Percentiles rank a stretch among this genome's conserved stretches.
These are phyloP conservation scores for Caenorhabditis afra DNA, from an alignment of 2,888 invertebrate species.

Conservation along the genomic window DNA sequence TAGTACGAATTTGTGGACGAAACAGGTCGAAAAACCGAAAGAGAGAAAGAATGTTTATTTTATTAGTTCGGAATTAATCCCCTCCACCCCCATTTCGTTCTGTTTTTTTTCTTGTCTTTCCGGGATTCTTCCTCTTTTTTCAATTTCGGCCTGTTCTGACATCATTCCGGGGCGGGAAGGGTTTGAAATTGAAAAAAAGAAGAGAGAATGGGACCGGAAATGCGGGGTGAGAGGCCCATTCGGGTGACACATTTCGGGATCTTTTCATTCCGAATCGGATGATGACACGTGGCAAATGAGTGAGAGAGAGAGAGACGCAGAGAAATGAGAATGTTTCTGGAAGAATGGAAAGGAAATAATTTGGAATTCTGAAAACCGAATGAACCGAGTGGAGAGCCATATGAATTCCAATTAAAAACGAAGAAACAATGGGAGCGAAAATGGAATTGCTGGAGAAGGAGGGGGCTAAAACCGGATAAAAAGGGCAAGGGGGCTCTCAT, in stretches of 20 bases:
- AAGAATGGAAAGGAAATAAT: too few relatives aligned
- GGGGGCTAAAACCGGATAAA: too few relatives aligned
- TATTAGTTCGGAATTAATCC: slow-evolving; percentile 35
- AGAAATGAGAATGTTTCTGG: too few relatives aligned
- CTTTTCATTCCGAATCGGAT: neutral
- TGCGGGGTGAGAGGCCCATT: neutral
- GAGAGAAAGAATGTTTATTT: slow-evolving; percentile 19
- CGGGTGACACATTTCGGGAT: neutral
- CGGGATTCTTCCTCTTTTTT: neutral
- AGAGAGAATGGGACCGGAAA: slow-evolving; percentile 24
- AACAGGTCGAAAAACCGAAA: slow-evolving; percentile 23
- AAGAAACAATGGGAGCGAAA: too few relatives aligned
- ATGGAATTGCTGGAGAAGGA: too few relatives aligned
- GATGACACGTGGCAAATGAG: too few relatives aligned
- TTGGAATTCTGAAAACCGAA: too few relatives aligned
- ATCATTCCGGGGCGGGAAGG: slow-evolving; percentile 37
- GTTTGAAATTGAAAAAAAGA: slow-evolving; percentile 29
- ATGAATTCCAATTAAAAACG: too few relatives aligned
- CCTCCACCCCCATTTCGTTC: slow-evolving; percentile 8
- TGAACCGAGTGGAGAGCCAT: too few relatives aligned
- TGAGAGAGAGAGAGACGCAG: too few relatives aligned
- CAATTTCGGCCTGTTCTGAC: slow-evolving; percentile 40
- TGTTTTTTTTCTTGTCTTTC: slow-evolving; percentile 25
- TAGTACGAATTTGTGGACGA: neutral
- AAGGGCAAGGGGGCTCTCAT: neutral